These are phyloP conservation scores for Mustelus asterias DNA, from an alignment of 2,113 vertebrate species.

Conservation along the genomic window DNA sequence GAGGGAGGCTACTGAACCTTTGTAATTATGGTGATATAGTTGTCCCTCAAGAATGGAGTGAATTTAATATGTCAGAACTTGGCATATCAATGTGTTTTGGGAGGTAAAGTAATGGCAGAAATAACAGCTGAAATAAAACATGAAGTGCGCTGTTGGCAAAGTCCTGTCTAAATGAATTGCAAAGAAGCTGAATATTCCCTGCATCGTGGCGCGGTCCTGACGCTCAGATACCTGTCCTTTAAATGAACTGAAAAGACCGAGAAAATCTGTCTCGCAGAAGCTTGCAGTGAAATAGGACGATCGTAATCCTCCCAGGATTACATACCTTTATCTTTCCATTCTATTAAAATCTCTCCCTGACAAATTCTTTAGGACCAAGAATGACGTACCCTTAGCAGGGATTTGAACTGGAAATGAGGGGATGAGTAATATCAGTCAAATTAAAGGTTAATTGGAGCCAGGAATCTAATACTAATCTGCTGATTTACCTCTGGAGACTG, in stretches of 20 bases:
- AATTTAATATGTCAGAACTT: conserved; percentile 54
- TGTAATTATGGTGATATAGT: conserved; percentile 34
- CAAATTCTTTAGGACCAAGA: conserved; percentile 15
- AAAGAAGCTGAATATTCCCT: conserved; percentile 61
- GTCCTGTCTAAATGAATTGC: conserved; percentile 59
- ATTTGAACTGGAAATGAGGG: conserved; percentile 54
- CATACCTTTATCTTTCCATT: conserved; percentile 54
- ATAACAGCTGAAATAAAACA: conserved; percentile 57
- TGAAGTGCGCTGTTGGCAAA: conserved; percentile 54
- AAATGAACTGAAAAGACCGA: conserved; percentile 59
- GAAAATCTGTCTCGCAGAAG: conserved; percentile 38
- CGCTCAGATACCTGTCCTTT: conserved; percentile 61
- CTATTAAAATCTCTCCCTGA: conserved; percentile 11
- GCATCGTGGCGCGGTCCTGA: conserved; percentile 56
- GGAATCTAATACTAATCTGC: conserved; percentile 79
- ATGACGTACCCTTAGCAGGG: conserved; percentile 19
- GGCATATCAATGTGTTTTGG: conserved; percentile 58
- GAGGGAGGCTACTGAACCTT: neutral
- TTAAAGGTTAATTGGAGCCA: conserved; percentile 84
- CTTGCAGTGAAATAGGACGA: conserved; percentile 44
- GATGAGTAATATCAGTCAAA: conserved; percentile 66
- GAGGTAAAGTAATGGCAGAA: conserved; percentile 57
- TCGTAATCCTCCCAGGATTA: conserved; percentile 54
- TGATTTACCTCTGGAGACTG: conserved; percentile 71
- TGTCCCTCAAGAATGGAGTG: conserved; percentile 45